Conservation (phyloP, 2,113 vertebrate species). For the Variabilichromis moorii region DNA sequence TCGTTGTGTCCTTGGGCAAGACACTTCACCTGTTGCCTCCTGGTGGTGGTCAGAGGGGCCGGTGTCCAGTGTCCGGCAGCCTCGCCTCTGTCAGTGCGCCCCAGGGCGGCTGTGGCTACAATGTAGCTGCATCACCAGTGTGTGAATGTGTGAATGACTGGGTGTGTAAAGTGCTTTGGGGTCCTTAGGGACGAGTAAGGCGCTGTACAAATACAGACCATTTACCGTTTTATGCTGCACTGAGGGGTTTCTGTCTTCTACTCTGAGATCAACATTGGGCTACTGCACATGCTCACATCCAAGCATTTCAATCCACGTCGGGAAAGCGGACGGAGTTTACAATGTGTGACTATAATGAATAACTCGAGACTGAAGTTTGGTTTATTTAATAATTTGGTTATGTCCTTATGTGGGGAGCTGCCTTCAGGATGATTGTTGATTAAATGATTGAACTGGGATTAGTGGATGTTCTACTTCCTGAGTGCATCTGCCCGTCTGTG, state of each 20-base stretch:
- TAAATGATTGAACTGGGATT: not conserved
- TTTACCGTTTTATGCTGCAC: not conserved
- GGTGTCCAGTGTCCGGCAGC: no score
- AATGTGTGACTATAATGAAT: not conserved
- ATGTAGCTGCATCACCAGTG: not conserved
- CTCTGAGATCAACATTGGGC: not conserved
- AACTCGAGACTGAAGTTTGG: not conserved
- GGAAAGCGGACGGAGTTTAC: not conserved
- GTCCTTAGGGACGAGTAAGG: accelerated
- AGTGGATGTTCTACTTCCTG: not conserved
- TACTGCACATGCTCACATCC: not conserved
- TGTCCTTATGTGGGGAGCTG: not conserved
- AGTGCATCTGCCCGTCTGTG: not conserved
- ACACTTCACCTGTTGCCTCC: accelerated
- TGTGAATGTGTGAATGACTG: accelerated
- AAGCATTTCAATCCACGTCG: not conserved
- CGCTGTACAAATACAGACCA: accelerated
- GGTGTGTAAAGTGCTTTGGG: accelerated
- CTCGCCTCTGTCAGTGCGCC: no score
- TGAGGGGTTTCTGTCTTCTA: not conserved
- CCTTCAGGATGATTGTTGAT: not conserved
- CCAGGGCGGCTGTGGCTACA: not conserved
- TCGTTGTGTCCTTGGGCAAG: accelerated
- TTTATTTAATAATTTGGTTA: not conserved
- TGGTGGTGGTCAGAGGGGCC: not conserved